Conservation (phyloP, 2,113 vertebrate species). For the Condylura cristata region DNA sequence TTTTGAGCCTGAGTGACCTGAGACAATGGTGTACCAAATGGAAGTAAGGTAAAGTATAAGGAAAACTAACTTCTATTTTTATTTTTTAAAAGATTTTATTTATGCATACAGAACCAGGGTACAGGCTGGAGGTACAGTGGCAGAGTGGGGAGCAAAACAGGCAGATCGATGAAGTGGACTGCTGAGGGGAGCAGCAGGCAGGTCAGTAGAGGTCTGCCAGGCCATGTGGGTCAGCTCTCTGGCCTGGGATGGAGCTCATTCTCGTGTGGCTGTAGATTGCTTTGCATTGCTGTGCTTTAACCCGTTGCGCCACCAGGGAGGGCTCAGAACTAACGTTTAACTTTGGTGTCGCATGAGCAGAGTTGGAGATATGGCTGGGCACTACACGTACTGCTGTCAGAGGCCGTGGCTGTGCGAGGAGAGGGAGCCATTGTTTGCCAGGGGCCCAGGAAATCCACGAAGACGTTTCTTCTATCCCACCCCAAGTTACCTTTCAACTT, state of each 20-base stretch:
- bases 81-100: too few species aligned
- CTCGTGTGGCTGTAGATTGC: too few species aligned
- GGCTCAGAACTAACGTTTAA: neutral
- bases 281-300: too few species aligned
- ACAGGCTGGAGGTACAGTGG: too few species aligned
- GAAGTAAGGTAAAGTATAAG: neutral
- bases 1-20: neutral
- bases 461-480: neutral
- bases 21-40: neutral
- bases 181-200: too few species aligned
- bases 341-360: neutral
- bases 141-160: too few species aligned
- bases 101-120: too few species aligned
- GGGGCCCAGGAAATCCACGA: neutral
- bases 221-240: too few species aligned
- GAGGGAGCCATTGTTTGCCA: neutral
- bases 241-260: too few species aligned
- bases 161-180: too few species aligned
- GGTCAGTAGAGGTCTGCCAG: too few species aligned
- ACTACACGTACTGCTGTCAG: neutral
- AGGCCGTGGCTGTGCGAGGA: neutral
- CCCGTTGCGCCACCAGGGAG: too few species aligned
- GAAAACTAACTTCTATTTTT: neutral
- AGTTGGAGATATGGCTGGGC: neutral
- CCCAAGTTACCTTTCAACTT: neutral